phyloP scores from a whole-genome alignment of 2,797 vertebrate genomes.

The Botia almorhae region DNA sequence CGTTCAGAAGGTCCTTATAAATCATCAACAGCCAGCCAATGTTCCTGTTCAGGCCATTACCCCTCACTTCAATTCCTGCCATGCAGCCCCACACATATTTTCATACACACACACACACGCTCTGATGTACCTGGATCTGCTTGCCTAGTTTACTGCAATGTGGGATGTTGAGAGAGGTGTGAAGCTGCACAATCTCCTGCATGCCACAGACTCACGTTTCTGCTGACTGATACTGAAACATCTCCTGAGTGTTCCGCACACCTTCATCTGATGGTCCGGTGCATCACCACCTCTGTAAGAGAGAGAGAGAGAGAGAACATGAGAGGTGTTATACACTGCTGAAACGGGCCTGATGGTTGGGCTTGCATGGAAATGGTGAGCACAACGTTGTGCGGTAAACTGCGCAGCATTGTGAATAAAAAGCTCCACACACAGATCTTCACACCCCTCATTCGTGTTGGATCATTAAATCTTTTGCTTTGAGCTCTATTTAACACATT shows the following conservation, averaged over 20 bases:
- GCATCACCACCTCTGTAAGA: slow-evolving; percentile 78
- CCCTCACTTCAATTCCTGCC: slow-evolving; percentile 28
- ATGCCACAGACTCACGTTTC: slow-evolving; percentile 80
- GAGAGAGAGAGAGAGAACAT: neutral
- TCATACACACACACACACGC: slow-evolving; percentile 24
- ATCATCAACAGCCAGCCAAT: slow-evolving; percentile 61
- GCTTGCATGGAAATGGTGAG: neutral
- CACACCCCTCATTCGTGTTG: neutral
- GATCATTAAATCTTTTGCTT: neutral
- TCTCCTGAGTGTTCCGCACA: slow-evolving; percentile 79
- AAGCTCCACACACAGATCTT: neutral
- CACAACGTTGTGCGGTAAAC: neutral
- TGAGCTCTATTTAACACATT: neutral
- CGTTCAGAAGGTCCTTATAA: slow-evolving; percentile 64
- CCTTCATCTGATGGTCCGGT: slow-evolving; percentile 89
- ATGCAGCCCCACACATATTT: slow-evolving; percentile 21
- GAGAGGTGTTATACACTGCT: neutral
- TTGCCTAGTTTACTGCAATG: slow-evolving; percentile 77
- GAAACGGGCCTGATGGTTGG: neutral
- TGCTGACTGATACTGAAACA: slow-evolving; percentile 82
- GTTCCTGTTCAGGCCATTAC: slow-evolving; percentile 54
- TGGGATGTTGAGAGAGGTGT: slow-evolving; percentile 79
- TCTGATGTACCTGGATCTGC: slow-evolving; percentile 82
- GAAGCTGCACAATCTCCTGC: slow-evolving; percentile 72
- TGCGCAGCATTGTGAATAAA: neutral